Base-by-base conservation (phyloP, 2,113 vertebrate genomes). In the Sclerurus mexicanus region DNA sequence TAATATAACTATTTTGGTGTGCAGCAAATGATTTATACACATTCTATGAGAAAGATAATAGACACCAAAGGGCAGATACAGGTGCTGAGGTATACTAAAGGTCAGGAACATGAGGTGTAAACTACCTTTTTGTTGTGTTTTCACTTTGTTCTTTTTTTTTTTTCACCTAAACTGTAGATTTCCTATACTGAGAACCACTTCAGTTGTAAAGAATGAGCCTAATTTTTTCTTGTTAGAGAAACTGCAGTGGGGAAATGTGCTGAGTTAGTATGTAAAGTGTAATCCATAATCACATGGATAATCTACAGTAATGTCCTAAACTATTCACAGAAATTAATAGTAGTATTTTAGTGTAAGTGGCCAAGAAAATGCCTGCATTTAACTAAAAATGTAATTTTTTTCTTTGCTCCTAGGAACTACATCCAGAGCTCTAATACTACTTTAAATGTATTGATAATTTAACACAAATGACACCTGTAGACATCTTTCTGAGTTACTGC, bases 401-500 rank as follows among this genome's bases (percentile, higher is more conserved):
- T 8, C 17, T 78, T 87, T 60, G 12, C 19, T 73, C 37, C 27
- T 60, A 47, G 47, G 42, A 72, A 37, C 15, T 47, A 11, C 13
- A 68, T 79, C 39, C 18, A 53, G 52, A 56, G 6, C 2, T 49
- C 10, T 17, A 84, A 25, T 44, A 31, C 53, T 49, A 40, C 21
- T 72, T 75, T 7, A 60, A 60, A 35, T 5, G 0, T 18, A n/a
- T 4, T 42, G 24, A 20, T n/a, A 52, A 63, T 68, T 72, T 79
- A 23, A 44, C 3, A 68, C 7, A 53, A 42, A 60, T 44, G 4
- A 68, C 19, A 60, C 4, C 30, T 28, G 20, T 0, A 46, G 12
- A n/a, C 0, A 0, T 63, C 10, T 35, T 62, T 31, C n/a, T 23
- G 23, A 68, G 7, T 20, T 68, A 52, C 27, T 53, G 7, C 8